These are phyloP conservation scores for Heliconius nattereri DNA, from an alignment of 1,140 invertebrate genomes.

Conservation along the genomic window DNA sequence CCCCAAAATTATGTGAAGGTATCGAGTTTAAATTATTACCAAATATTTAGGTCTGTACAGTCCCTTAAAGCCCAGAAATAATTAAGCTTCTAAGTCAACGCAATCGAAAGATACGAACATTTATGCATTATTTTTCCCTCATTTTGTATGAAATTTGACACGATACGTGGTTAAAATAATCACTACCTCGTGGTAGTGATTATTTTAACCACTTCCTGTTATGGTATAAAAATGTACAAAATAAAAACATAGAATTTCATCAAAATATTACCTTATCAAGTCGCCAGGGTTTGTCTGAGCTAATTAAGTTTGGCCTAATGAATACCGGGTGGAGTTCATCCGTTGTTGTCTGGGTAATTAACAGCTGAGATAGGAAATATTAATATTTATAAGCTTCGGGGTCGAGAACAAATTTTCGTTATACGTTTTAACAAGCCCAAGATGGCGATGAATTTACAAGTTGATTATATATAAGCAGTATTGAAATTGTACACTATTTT, in stretches of 20 bases:
- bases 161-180: too few relatives aligned
- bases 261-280: conserved; percentile 56
- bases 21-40: too few relatives aligned
- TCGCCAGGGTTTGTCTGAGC: conserved; percentile 62
- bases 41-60: too few relatives aligned
- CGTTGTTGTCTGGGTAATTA: conserved; percentile 77
- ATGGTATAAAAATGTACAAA: neutral
- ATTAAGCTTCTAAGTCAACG: too few relatives aligned
- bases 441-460: conserved; percentile 68
- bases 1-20: too few relatives aligned
- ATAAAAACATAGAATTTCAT: conserved; percentile 49
- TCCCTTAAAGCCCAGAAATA: too few relatives aligned
- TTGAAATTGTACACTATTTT: conserved; percentile 39
- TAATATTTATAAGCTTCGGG: conserved; percentile 76
- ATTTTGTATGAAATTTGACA: too few relatives aligned
- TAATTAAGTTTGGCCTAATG: conserved; percentile 71
- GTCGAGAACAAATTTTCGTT: conserved; percentile 65
- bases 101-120: too few relatives aligned
- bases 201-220: neutral
- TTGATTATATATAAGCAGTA: conserved; percentile 51
- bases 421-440: conserved; percentile 61
- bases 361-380: conserved; percentile 78
- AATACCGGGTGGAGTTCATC: conserved; percentile 69
- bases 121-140: too few relatives aligned
- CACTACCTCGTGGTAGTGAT: too few relatives aligned